Evolutionary conservation across 2,888 invertebrate genomes (phyloP), one percentile per base, ranked within the genome.

Genomic region (Coelinius sp.): DNA sequence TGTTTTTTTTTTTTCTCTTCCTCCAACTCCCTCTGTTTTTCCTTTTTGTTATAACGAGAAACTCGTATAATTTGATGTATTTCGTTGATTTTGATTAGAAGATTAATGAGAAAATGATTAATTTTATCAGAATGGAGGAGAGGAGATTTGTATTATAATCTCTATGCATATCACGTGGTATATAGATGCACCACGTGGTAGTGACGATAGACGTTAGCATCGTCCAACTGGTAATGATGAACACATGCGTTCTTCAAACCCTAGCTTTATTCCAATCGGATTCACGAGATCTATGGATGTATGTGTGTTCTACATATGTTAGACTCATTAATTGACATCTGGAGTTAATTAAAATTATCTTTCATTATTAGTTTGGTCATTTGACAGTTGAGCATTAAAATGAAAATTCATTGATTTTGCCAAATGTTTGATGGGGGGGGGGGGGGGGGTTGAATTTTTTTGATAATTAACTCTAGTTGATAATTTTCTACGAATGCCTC

Each of bases 271-370:
- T 67, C 67, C 53, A 70, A 73, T 76, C 76, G 66, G 27, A 31
- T 52, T 22, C 24, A 44, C 35, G 27, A 70, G 75, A 76, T 78
- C 72, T 74, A 70, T 70, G 64, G 64, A 74, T 71, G 31, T 56
- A 49, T 68, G 22, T 70, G n/a, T 35, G 56, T 69, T 74, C 81
- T 80, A 82, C 86, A 84, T 82, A 84, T 85, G 86, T 83, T 83
- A 78, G 80, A 83, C 80, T 80, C 83, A 83, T 87, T 83, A 86
- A 87, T 87, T 84, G 82, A 81, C 87, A 86, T 86, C 85, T 86
- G 86, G 83, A 82, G 78, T 81, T 83, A 84, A 86, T 87, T 85
- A 85, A 84, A 85, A 78, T 84, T 84, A 85, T 82, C 79, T 81
- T 79, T 76, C 83, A 82, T 83, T 83, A 79, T 82, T 49, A 63